Conservation (phyloP, 2,797 vertebrate genomes). For the Schizopygopsis malacanthus region DNA sequence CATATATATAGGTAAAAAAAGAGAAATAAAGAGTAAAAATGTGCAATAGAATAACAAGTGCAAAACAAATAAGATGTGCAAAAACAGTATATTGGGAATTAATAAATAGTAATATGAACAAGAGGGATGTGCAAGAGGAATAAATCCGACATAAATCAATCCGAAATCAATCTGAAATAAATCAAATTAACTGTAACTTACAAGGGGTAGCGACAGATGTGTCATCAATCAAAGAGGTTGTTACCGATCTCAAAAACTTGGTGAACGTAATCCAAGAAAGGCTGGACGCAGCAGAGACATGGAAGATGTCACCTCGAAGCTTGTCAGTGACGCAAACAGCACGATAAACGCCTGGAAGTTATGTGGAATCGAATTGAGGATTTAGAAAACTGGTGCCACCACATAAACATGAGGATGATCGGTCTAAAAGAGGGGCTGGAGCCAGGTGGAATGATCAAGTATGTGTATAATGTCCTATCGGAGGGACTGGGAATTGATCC, state of each 20-base stretch:
- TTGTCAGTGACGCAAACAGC: background rate
- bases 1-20: no score
- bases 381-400: background rate
- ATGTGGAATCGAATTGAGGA: background rate
- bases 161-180: background rate
- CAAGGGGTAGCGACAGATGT: background rate
- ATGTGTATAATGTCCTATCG: background rate
- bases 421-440: background rate
- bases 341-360: background rate
- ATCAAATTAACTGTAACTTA: background rate
- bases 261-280: background rate
- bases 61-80: no score
- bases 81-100: no score
- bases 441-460: background rate
- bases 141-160: no score
- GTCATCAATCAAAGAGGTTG: background rate
- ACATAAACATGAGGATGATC: background rate
- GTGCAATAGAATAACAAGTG: no score
- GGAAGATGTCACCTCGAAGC: background rate
- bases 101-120: no score
- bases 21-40: no score
- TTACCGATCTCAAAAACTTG: background rate
- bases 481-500: slow-evolving; percentile 14
- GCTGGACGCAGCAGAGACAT: background rate
- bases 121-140: no score